These are phyloP conservation scores for Cinclus mexicanus DNA, from an alignment of 2,113 vertebrate species.

Conservation along the genomic window DNA sequence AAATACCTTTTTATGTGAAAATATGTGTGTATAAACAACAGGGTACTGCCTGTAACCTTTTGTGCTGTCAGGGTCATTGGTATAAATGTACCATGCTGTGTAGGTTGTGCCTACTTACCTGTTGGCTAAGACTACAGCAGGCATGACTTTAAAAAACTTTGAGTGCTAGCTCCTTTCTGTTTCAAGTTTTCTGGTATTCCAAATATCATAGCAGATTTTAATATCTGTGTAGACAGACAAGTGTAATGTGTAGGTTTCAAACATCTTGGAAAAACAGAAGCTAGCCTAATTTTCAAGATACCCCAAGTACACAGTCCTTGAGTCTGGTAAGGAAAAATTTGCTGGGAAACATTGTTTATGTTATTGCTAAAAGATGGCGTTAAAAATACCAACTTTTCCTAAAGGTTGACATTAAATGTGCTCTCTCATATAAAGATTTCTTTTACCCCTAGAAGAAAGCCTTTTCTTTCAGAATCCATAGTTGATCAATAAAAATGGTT, in stretches of 20 bases:
- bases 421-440: background rate
- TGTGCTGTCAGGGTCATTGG: background rate
- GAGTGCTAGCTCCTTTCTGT: constrained; percentile 5
- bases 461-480: background rate
- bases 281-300: background rate
- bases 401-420: background rate
- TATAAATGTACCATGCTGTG: background rate
- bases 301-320: background rate
- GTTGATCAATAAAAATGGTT: background rate
- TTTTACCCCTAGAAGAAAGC: background rate
- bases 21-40: background rate
- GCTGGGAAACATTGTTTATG: background rate
- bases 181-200: constrained; percentile 9
- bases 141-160: constrained; percentile 9
- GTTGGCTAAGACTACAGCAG: background rate
- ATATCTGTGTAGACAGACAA: constrained; percentile 18
- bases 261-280: background rate
- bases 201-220: constrained; percentile 22
- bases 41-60: background rate
- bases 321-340: background rate
- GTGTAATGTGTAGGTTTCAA: background rate
- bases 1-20: background rate
- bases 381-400: background rate
- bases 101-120: constrained; percentile 11
- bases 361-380: background rate